Evolutionary conservation across 2,113 vertebrate genomes (phyloP), one percentile per base, ranked within the genome.

Genomic region (Rhabdornis inornatus): DNA sequence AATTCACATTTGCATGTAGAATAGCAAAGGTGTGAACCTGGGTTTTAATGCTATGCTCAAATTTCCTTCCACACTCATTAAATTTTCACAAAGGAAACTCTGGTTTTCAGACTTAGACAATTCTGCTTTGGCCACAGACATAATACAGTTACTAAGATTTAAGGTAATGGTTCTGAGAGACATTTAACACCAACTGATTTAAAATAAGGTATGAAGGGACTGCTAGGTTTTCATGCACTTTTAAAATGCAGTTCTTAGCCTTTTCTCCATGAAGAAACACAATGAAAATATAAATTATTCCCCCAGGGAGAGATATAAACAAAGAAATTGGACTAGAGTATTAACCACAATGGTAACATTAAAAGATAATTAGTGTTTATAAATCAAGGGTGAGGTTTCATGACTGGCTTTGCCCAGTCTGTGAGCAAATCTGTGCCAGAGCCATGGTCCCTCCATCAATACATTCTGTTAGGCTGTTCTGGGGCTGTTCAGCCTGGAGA

Each of bases 201-300:
- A 77, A 90, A 92, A 66, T 7, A 42, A 33, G 15, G 7, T 63
- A 70, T 39, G 55, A 90, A 86, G 33, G 27, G 23, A 61, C 15
- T 72, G 20, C 33, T 77, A 52, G 68, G 25, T 31, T 56, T 70
- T 94, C 19, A 47, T 35, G 15, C 8, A 39, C 66, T 86, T 89
- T 80, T 50, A 40, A 86, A 74, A 83, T 55, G 49, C 27, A 57
- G 27, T 87, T 83, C 33, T 25, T 78, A 78, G 35, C 31, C n/a
- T 85, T 88, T 94, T 66, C 21, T 57, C 80, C 80, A 40, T 13
- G 35, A 68, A 90, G 53, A 95, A 94, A 85, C 45, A 96, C 88
- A 93, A 88, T 75, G 24, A 82, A 94, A 85, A 91, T 95, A 94
- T 68, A 92, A 93, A 90, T 93, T 93, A 50, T 81, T 28, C 30